phyloP scores from a whole-genome alignment of 1,140 invertebrate genomes.

The Lanistes nyassanus region DNA sequence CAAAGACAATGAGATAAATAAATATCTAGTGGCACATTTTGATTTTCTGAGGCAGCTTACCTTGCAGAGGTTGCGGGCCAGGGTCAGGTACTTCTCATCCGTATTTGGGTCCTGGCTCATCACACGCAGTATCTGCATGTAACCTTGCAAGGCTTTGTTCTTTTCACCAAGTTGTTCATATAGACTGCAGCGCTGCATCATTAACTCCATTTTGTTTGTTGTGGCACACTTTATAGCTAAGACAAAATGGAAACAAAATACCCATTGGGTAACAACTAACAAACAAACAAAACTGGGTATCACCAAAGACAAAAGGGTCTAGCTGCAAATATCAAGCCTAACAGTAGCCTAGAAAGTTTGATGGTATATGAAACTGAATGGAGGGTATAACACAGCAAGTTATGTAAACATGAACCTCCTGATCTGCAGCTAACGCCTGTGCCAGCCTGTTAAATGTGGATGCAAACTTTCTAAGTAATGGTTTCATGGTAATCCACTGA shows the following conservation, averaged over 20 bases:
- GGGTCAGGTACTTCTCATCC: slow-evolving; percentile 75
- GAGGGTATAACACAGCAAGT: too few species aligned
- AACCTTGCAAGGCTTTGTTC: slow-evolving; percentile 78
- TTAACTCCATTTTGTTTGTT: slow-evolving; percentile 74
- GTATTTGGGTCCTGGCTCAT: slow-evolving; percentile 73
- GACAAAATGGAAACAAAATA: slow-evolving; percentile 17
- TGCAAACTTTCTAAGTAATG: too few species aligned
- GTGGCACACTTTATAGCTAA: slow-evolving; percentile 63
- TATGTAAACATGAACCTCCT: too few species aligned
- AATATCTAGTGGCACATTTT: background rate
- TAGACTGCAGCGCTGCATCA: slow-evolving; percentile 79
- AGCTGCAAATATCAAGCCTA: too few species aligned
- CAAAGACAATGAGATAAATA: background rate
- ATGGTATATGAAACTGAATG: too few species aligned
- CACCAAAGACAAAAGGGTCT: too few species aligned
- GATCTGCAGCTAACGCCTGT: too few species aligned
- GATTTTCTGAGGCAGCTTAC: slow-evolving; percentile 27
- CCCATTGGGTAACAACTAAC: background rate
- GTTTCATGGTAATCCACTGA: too few species aligned
- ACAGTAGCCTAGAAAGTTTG: too few species aligned
- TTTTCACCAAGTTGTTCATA: slow-evolving; percentile 78
- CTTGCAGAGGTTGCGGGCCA: slow-evolving; percentile 81
- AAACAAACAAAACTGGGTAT: too few species aligned
- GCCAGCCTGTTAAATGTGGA: too few species aligned
- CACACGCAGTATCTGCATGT: slow-evolving; percentile 77